Evolutionary conservation across 2,113 vertebrate genomes (phyloP), one percentile per base, ranked within the genome.

Genomic region (Ictidomys tridecemlineatus): DNA sequence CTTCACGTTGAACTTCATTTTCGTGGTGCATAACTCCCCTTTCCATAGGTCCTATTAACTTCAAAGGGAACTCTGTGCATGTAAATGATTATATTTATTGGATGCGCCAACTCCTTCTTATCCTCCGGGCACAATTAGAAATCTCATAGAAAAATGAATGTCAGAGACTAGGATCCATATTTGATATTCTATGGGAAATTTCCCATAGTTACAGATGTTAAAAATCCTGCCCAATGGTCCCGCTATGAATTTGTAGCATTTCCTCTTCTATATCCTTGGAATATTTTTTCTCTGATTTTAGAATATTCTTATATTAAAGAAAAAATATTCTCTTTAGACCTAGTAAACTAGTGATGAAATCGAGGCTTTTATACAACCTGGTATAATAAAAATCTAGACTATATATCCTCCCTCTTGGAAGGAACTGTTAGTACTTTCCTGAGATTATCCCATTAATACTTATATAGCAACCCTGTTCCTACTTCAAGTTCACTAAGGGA

Each of bases 61-160:
- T 98, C 98, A 98, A 98, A 98, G 97, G 78, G 90, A 98, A 84
- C 85, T 97, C 94, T 8, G 4, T 96, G 97, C 97, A 96, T 97
- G 98, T 96, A 98, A 97, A 98, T 98, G 96, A 97, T 98, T 97
- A 95, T 98, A 98, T 98, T 98, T 98, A 98, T 98, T 97, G 96
- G 96, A 97, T 97, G 96, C 96, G 11, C 98, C 94, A 97, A 98
- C 96, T 96, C 96, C 91, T 97, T 98, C 93, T 85, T 97, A 97
- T 98, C 98, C 97, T 97, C 97, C 0, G 2, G 98, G 97, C 97
- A 95, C 98, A 98, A 98, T 98, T 98, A 98, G 98, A 98, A 97
- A 97, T 98, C 96, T 97, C 97, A 97, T 96, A 98, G 97, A 80
- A 96, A 97, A 97, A 97, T 97, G 97, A 97, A 97, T 97, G 96